Conservation (phyloP, 37 sponge, comb jelly and placozoan genomes). For the Diacarnus erythraeanus region DNA sequence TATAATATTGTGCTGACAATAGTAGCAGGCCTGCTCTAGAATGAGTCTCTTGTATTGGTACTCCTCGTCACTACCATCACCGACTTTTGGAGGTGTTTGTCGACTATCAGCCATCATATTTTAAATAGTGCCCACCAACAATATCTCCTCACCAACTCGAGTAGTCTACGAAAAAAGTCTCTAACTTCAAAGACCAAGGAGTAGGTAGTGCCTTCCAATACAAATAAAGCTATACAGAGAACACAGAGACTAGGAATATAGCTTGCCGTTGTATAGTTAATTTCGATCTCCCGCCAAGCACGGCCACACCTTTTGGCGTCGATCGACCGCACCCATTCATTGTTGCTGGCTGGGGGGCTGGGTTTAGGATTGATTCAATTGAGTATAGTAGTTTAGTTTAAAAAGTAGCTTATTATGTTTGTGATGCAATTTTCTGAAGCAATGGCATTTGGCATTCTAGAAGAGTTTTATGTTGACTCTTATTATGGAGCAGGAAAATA, state of each 20-base stretch:
- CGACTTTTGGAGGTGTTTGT: no score
- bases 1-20: conserved; percentile 6
- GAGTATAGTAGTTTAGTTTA: no score
- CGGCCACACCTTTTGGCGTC: neutral
- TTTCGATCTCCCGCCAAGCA: neutral
- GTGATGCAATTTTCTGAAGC: no score
- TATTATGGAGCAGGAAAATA: no score
- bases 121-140: neutral
- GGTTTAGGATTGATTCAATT: no score
- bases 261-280: neutral
- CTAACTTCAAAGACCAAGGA: no score
- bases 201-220: neutral
- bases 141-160: neutral
- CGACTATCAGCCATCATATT: neutral
- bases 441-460: no score
- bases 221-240: neutral
- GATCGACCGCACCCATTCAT: no score
- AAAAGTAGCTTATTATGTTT: no score
- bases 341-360: no score
- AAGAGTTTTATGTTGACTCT: no score
- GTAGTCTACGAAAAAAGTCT: neutral
- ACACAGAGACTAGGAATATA: neutral
- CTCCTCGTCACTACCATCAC: neutral
- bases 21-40: conserved; percentile 12
- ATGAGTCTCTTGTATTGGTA: neutral